phyloP scores from a whole-genome alignment of 2,113 vertebrate genomes.

The Andinoacara biseriatus region DNA sequence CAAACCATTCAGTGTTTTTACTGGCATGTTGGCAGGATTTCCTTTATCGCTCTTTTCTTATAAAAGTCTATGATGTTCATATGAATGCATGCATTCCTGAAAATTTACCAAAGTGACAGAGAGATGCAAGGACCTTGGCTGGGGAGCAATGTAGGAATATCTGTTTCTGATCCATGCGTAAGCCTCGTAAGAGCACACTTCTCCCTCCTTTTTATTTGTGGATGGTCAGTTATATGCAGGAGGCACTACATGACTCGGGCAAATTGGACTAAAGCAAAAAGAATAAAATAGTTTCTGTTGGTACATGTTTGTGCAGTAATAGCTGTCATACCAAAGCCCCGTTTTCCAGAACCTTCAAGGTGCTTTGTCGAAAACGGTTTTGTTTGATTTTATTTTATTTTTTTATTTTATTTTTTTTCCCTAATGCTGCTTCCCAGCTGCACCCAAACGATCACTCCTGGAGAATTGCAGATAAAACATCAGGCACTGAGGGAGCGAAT shows the following conservation, averaged over 20 bases:
- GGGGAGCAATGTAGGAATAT: conserved; percentile 22
- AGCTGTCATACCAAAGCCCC: conserved; percentile 1
- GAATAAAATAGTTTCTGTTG: not conserved
- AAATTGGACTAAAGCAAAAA: not conserved
- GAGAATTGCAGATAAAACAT: not conserved
- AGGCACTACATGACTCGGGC: not conserved
- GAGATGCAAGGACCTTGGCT: conserved; percentile 42
- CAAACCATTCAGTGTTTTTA: conserved; percentile 59
- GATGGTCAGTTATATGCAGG: not conserved
- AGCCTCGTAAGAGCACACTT: not conserved
- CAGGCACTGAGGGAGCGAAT: not conserved
- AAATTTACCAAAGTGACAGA: conserved; percentile 72
- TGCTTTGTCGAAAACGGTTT: not conserved
- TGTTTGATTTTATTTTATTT: too few species aligned
- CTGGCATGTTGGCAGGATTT: conserved; percentile 69
- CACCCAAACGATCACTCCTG: not conserved
- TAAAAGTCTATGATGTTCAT: conserved; percentile 54
- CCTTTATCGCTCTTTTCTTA: conserved; percentile 31
- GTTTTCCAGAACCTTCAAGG: conserved; percentile 33
- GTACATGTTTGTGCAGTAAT: not conserved
- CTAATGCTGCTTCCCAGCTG: not conserved
- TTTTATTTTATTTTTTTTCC: not conserved
- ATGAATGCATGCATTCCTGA: conserved; percentile 77
- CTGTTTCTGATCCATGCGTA: not conserved
- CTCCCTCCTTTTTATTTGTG: not conserved